Percentiles rank a stretch among this genome's conserved stretches.
Evolutionary conservation across 2,888 invertebrate species (phyloP).

Genomic region (Noctua comes): DNA sequence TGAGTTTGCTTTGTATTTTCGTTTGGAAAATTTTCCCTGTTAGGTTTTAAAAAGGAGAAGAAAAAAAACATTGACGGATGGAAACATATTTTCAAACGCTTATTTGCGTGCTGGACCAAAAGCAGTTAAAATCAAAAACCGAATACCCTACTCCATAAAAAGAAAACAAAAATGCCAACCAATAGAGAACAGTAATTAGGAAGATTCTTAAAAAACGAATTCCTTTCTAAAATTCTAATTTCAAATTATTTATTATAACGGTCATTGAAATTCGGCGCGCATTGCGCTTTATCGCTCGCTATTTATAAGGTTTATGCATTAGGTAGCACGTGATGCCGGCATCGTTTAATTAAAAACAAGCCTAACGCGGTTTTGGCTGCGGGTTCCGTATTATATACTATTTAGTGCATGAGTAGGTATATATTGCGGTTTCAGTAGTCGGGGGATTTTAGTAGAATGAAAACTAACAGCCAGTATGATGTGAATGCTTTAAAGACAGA

Average conservation of each 20-base stretch:
- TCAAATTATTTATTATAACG: constrained; percentile 70
- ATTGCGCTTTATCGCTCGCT: constrained; percentile 77
- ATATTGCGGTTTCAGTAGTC: background rate
- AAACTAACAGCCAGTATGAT: background rate
- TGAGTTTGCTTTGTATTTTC: background rate
- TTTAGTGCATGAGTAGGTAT: constrained; percentile 17
- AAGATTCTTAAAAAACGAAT: constrained; percentile 30
- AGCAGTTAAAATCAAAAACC: background rate
- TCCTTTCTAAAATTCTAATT: constrained; percentile 76
- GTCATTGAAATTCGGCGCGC: constrained; percentile 79
- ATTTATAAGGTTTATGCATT: constrained; percentile 74
- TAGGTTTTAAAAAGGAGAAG: background rate
- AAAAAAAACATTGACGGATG: background rate
- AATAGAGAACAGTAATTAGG: background rate
- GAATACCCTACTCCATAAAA: background rate
- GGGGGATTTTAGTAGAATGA: background rate
- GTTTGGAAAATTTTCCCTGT: background rate
- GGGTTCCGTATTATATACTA: constrained; percentile 40
- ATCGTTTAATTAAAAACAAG: constrained; percentile 70
- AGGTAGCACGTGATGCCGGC: constrained; percentile 73
- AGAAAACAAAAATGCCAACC: constrained; percentile 6
- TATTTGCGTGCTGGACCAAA: background rate
- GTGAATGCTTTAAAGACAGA: background rate
- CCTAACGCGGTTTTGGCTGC: constrained; percentile 49
- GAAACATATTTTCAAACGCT: background rate